Conservation (phyloP, 1,140 invertebrate genomes). For the Nixonia krombeini region DNA sequence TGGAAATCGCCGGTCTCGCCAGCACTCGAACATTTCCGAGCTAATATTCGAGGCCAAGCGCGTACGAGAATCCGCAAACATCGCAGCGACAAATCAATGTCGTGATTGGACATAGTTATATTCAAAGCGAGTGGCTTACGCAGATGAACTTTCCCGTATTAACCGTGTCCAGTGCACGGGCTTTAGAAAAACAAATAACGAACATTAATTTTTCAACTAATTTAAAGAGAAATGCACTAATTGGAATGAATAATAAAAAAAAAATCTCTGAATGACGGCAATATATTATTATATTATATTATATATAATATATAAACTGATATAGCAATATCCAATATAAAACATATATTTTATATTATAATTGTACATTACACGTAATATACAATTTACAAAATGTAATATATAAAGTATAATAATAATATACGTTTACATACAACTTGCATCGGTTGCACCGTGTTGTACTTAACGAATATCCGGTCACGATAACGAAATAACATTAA, state of each 20-base stretch:
- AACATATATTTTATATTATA: too few relatives aligned
- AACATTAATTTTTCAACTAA: neutral
- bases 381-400: too few relatives aligned
- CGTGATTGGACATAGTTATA: slow-evolving; percentile 42
- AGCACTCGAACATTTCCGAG: too few relatives aligned
- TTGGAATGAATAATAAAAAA: too few relatives aligned
- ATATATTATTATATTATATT: neutral
- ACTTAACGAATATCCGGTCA: too few relatives aligned
- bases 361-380: too few relatives aligned
- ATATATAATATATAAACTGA: neutral
- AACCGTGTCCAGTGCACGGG: slow-evolving; percentile 35
- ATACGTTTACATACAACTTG: too few relatives aligned
- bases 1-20: too few relatives aligned
- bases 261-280: too few relatives aligned
- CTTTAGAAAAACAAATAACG: neutral
- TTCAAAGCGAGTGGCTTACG: slow-evolving; percentile 37
- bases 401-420: too few relatives aligned
- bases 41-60: too few relatives aligned
- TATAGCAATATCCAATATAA: neutral
- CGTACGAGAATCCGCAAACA: slow-evolving; percentile 37
- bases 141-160: slow-evolving; percentile 37
- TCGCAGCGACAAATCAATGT: slow-evolving; percentile 42
- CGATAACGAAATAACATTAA: neutral
- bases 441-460: too few relatives aligned
- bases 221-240: neutral